Percentiles rank a stretch among this genome's conserved stretches.
phyloP scores from a whole-genome alignment of 2,888 invertebrate genomes.

The Thalpophila matura region DNA sequence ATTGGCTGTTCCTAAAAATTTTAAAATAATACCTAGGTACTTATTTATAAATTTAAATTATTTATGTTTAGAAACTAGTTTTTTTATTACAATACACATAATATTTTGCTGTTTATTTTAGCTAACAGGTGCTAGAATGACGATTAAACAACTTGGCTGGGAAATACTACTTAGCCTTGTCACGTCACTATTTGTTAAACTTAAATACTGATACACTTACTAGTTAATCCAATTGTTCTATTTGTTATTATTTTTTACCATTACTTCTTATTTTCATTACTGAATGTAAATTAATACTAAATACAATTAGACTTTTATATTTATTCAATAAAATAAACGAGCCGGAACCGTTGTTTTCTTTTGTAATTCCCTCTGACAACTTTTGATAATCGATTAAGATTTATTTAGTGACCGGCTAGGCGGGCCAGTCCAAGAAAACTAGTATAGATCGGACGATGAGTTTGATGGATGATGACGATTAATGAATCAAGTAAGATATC shows the following conservation, averaged over 20 bases:
- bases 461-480: too few relatives aligned
- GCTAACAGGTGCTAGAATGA: slow-evolving; percentile 37
- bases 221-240: slow-evolving; percentile 7
- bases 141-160: background rate
- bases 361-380: background rate
- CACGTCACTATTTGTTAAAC: background rate
- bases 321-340: slow-evolving; percentile 35
- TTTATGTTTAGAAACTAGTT: slow-evolving; percentile 30
- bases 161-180: background rate
- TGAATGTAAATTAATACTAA: slow-evolving; percentile 22
- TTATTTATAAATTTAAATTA: slow-evolving; percentile 47
- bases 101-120: slow-evolving; percentile 20
- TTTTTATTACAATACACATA: slow-evolving; percentile 1
- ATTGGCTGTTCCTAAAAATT: slow-evolving; percentile 52
- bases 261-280: background rate
- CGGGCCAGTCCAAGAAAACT: background rate
- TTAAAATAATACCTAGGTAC: slow-evolving; percentile 24
- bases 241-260: background rate
- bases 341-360: slow-evolving; percentile 8
- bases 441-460: too few relatives aligned
- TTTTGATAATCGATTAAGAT: background rate
- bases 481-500: too few relatives aligned
- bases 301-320: slow-evolving; percentile 39
- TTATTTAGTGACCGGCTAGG: background rate
- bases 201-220: background rate